Base-by-base conservation (phyloP, 2,113 vertebrate species). In the Psammodynastes pulverulentus region DNA sequence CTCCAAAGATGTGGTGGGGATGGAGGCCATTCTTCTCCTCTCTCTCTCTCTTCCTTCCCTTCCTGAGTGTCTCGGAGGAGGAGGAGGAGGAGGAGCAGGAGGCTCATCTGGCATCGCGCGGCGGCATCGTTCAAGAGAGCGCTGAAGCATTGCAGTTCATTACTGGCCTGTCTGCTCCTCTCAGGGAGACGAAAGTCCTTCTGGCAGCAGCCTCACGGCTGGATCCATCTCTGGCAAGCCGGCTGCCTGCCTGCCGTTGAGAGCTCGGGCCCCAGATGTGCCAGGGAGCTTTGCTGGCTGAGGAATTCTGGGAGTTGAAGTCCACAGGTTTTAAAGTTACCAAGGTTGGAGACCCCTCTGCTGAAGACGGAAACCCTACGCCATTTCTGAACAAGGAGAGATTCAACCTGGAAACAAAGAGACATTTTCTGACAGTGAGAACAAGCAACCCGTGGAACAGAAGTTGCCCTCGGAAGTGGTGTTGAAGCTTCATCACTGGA, bases 91-190 rank as follows among this genome's bases (percentile, higher is more conserved):
- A 62, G 94, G 90, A 15, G 0, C 9, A 0, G 67, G 90, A 95
- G 95, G 95, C 85, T 84, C 95, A 54, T 96, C 79, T 92, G 0
- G 95, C 45, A 58, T 86, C 93, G 62, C 94, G 87, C 45, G 1
- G 67, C n/a, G 0, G 85, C 95, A 95, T 95, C 96, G 94, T 95
- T 97, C 97, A 94, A 93, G 94, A 94, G 92, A 95, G 86, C 94
- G 67, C 46, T 92, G 5, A 91, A 93, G 95, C 91, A 94, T 96
- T 95, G 93, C 67, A 54, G 95, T 96, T 96, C 95, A 95, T 97
- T 96, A 97, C 94, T 67, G 90, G 96, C 94, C 96, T 97, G 96
- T 95, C 96, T 96, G 95, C 95, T 95, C 92, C 96, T 92, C 90
- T 95, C 94, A 89, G 89, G 94, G 95, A 94, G 94, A 94, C 92